Percentiles rank a stretch among this genome's conserved stretches.
Evolutionary conservation across 2,888 invertebrate genomes (phyloP).

Genomic region (Watsonalla cultraria): DNA sequence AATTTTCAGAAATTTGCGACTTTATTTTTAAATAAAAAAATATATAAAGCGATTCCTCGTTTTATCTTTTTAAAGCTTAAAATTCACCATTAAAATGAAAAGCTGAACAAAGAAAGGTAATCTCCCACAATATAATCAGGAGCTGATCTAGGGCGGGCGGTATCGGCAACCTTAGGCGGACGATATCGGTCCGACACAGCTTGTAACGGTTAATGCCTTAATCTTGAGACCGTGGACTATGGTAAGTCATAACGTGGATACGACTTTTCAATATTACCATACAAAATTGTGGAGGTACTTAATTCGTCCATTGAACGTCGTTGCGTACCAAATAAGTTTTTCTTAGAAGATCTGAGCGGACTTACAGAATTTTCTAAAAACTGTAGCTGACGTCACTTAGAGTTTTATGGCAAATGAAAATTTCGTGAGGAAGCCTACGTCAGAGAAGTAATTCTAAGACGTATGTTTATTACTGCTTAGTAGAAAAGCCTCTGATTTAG

Average conservation of each 20-base stretch:
- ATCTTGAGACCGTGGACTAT: conserved; percentile 73
- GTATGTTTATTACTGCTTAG: not conserved
- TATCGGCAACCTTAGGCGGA: conserved; percentile 30
- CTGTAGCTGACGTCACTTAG: too few species aligned
- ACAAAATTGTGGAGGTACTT: too few species aligned
- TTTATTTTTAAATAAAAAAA: too few species aligned
- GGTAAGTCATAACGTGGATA: conserved; percentile 37
- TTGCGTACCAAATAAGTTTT: too few species aligned
- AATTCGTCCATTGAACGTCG: too few species aligned
- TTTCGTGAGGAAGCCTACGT: not conserved
- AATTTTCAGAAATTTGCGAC: too few species aligned
- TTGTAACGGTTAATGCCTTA: conserved; percentile 70
- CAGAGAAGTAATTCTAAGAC: not conserved
- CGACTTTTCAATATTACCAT: conserved; percentile 13
- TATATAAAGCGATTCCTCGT: too few species aligned
- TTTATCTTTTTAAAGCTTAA: too few species aligned
- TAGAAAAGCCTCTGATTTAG: too few species aligned
- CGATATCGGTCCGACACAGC: conserved; percentile 39
- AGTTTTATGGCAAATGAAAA: too few species aligned
- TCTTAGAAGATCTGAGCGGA: too few species aligned
- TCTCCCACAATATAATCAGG: not conserved
- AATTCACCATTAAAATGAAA: not conserved
- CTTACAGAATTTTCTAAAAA: too few species aligned
- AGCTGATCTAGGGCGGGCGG: conserved; percentile 19
- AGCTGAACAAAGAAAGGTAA: not conserved